phyloP scores from a whole-genome alignment of 2,113 vertebrate genomes.

The Micronycteris hirsuta region DNA sequence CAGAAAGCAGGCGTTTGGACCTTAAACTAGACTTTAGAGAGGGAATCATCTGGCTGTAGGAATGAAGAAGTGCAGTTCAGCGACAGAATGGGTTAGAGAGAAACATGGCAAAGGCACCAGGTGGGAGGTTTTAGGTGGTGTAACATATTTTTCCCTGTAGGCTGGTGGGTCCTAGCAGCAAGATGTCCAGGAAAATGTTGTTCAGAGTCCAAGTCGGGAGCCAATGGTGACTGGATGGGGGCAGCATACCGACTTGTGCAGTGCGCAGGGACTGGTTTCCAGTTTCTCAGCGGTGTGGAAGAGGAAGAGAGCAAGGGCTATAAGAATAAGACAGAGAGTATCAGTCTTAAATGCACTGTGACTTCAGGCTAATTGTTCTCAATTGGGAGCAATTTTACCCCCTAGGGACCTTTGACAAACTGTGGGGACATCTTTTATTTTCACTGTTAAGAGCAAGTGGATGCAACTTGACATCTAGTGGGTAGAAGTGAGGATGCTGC shows the following conservation, averaged over 20 bases:
- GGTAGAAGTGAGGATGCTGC: neutral
- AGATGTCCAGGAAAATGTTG: neutral
- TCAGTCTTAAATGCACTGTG: neutral
- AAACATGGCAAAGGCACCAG: neutral
- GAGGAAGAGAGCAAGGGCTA: neutral
- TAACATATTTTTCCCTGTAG: neutral
- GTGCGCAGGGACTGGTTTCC: neutral
- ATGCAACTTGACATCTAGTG: neutral
- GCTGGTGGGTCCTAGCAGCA: neutral
- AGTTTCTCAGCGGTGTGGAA: neutral
- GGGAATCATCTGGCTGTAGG: neutral
- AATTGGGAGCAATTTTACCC: neutral
- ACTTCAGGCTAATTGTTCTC: neutral
- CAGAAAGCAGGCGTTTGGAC: neutral
- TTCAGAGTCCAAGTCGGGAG: neutral
- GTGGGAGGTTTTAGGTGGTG: neutral
- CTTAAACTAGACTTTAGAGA: neutral
- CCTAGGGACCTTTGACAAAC: neutral
- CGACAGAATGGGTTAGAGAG: neutral
- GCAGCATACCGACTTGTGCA: too few species aligned
- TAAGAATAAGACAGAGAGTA: neutral
- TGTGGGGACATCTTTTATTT: neutral
- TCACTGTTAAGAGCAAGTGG: neutral
- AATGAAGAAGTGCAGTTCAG: neutral
- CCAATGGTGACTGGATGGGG: neutral